Evolutionary conservation across 23 tunicate genomes (phyloP).

Genomic region (Ascidia mentula): DNA sequence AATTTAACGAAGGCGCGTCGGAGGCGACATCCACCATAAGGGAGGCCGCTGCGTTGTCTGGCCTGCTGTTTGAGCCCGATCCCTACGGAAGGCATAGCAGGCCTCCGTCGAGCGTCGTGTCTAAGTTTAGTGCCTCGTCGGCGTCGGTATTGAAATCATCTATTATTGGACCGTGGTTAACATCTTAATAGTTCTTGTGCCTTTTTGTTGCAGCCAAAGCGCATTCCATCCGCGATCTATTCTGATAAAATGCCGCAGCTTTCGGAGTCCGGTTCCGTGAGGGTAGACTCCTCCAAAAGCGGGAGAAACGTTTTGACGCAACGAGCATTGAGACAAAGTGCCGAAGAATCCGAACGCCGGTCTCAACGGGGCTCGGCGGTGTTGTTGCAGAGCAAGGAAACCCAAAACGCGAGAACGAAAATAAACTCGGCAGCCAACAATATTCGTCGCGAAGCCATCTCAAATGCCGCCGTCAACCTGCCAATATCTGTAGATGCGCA

Average conservation of each 20-base stretch:
- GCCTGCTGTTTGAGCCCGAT: conserved; percentile 62
- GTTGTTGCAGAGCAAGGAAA: neutral
- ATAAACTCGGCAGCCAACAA: conserved; percentile 6
- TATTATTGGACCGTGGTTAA: neutral
- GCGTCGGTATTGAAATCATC: conserved; percentile 13
- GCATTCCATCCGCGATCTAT: neutral
- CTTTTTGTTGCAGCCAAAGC: neutral
- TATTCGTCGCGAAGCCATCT: neutral
- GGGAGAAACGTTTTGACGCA: conserved; percentile 15
- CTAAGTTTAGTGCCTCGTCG: conserved; percentile 37
- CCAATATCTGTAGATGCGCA: conserved; percentile 12
- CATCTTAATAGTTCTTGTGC: neutral
- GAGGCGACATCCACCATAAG: conserved; percentile 24
- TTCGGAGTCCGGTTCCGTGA: neutral
- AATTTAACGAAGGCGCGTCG: conserved; percentile 10
- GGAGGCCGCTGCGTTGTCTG: conserved; percentile 40
- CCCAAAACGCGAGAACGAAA: neutral
- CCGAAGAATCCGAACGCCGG: neutral
- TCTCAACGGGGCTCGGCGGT: neutral
- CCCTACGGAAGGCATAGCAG: conserved; percentile 50
- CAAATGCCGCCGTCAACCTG: conserved; percentile 1
- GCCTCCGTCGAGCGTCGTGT: conserved; percentile 65
- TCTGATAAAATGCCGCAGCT: conserved; percentile 1
- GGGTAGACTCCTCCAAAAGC: neutral
- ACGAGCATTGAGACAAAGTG: neutral